Evolutionary conservation across 2,797 vertebrate genomes (phyloP), one percentile per base, ranked within the genome.

Genomic region (Gadopsis bispinosus): DNA sequence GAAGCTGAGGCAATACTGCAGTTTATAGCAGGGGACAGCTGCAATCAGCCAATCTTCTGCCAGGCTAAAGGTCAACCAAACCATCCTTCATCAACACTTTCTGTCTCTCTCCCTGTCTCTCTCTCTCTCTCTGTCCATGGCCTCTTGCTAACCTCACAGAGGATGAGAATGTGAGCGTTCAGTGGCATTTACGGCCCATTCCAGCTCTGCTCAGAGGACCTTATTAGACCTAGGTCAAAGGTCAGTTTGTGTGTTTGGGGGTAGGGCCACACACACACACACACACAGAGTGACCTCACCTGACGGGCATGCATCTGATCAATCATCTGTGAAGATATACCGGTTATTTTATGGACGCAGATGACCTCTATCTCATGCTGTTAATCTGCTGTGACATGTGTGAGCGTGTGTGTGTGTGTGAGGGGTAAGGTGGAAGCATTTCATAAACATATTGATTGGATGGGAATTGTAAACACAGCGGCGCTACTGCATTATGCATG

Each of bases 181-280:
- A 83, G 73, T 91, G 85, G 88, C 87, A 87, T 93, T 93, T 91
- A 93, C 64, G 19, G 80, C 88, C 86, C 78, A 86, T 91, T 91
- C 81, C 66, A 26, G 35, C 77, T 83, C 47, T 19, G 39, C 80
- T 87, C 84, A 65, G 77, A 81, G 61, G 73, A 77, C 87, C 79
- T 91, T 91, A 92, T 92, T 93, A 86, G 80, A 73, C 83, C 73
- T 53, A 80, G 85, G 91, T 88, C 89, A 92, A 64, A 79, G 90
- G 90, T 87, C 85, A 80, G 26, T 56, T 61, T 69, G 75, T 76
- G 79, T 71, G 66, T 82, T 75, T 31, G 7, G 62, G 35, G 39
- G 69, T 45, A 12, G 22, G 63, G 35, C 22, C 3, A 5, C 31
- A 51, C 43, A 60, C 11, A 62, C 65, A 58, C 41, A 54, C 43